Evolutionary conservation across 2,113 vertebrate species (phyloP), one percentile per base, ranked within the genome.

Genomic region (Bagarius yarrelli): DNA sequence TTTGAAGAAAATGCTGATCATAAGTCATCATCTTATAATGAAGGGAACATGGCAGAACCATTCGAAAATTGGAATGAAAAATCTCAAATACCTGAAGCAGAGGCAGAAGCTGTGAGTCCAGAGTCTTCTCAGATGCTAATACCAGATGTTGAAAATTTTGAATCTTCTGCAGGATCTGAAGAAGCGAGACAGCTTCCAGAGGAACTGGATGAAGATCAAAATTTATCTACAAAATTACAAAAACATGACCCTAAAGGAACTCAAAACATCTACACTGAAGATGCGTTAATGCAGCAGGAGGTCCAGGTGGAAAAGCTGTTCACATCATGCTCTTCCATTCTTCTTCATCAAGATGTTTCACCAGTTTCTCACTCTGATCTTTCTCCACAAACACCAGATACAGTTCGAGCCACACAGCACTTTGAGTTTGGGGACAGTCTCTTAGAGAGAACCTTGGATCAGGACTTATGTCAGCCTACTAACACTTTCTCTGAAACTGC

Each of bases 391-490:
- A 86, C 83, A 32, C 84, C 90, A 40, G 88, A 91, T 12, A 87
- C 83, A 15, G 84, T 83, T 50, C 82, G 53, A 80, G 56, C 44
- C 74, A 55, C 79, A 76, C 83, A 83, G 81, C 74, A 85, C 79
- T 91, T 91, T 64, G 78, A 88, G 60, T 92, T 91, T 86, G 87
- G 87, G 47, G 86, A 85, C 25, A 78, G 61, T 63, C 86, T 15
- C 50, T 79, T 75, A 80, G 9, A 73, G 25, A 52, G 73, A 47
- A 3, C 40, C 25, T 56, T 25, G 60, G 18, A 30, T 30, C 8
- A 72, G 8, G n/a, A 79, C 8, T 11, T 44, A 12, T 11, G 30
- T 52, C 70, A 72, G 70, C 15, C n/a, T 6, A 47, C 72, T 21
- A 72, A 56, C 30, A 69, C 64, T 36, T 50, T 50, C 78, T 44